These are phyloP conservation scores for Phocoena sinus DNA, from an alignment of 2,113 vertebrate species.

Conservation along the genomic window DNA sequence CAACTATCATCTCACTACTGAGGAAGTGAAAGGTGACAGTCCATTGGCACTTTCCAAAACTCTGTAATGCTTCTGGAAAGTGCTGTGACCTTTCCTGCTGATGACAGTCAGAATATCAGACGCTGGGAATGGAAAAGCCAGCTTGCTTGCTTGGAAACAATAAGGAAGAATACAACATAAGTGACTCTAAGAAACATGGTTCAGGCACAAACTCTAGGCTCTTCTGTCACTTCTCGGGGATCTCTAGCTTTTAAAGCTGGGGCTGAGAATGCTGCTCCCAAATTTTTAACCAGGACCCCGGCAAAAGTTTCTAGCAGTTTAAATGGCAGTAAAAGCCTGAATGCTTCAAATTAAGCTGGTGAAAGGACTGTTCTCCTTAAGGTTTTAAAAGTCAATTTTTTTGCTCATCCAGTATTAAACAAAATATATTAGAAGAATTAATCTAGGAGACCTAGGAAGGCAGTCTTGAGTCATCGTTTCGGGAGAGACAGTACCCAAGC, in stretches of 20 bases:
- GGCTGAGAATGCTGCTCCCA: neutral
- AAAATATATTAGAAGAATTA: neutral
- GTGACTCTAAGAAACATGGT: neutral
- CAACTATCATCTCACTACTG: neutral
- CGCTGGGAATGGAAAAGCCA: neutral
- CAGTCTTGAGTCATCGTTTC: neutral
- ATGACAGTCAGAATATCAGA: neutral
- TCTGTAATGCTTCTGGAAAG: neutral
- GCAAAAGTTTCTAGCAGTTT: neutral
- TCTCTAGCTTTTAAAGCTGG: constrained; percentile 16
- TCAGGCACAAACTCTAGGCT: neutral
- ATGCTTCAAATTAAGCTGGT: constrained; percentile 23
- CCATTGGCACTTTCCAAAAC: neutral
- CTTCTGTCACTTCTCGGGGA: neutral
- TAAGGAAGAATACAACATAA: neutral
- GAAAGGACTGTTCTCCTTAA: neutral
- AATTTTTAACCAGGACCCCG: neutral
- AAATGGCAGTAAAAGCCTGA: neutral
- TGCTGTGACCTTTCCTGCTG: neutral
- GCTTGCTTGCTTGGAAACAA: neutral
- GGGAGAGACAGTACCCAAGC: neutral
- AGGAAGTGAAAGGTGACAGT: neutral
- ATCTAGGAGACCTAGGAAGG: neutral
- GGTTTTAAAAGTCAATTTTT: constrained; percentile 16
- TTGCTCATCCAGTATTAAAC: neutral